Evolutionary conservation across 2,888 invertebrate genomes (phyloP).

Genomic region (Leptura quadrifasciata): DNA sequence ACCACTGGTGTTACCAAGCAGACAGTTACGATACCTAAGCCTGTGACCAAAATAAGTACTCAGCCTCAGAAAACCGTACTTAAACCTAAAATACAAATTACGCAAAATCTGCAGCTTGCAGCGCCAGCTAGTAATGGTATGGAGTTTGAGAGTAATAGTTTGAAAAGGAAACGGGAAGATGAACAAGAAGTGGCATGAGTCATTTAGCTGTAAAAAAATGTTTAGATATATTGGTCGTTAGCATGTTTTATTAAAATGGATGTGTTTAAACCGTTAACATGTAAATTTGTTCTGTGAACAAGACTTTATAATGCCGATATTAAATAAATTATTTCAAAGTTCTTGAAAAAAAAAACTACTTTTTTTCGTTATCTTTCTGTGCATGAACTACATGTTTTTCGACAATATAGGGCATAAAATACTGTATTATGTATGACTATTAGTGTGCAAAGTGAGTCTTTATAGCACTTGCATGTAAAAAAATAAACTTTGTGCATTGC

Average conservation of each 20-base stretch:
- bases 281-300: neutral
- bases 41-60: conserved; percentile 82
- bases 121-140: conserved; percentile 70
- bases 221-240: too few relatives aligned
- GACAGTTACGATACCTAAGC: conserved; percentile 84
- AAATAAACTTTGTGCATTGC: too few relatives aligned
- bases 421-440: too few relatives aligned
- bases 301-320: neutral
- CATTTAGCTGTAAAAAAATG: neutral
- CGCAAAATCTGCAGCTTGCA: conserved; percentile 69
- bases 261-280: neutral
- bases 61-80: conserved; percentile 71
- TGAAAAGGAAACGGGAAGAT: conserved; percentile 83
- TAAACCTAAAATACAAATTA: conserved; percentile 72
- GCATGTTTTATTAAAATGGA: neutral
- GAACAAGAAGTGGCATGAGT: conserved; percentile 72
- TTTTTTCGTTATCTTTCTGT: too few relatives aligned
- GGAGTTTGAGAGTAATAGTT: conserved; percentile 77
- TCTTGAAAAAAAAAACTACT: too few relatives aligned
- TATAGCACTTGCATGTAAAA: too few relatives aligned
- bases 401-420: too few relatives aligned
- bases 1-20: conserved; percentile 75
- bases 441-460: too few relatives aligned
- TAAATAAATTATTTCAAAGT: neutral
- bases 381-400: too few relatives aligned